These are phyloP conservation scores for Lerema accius DNA, from an alignment of 1,140 invertebrate genomes.

Conservation along the genomic window DNA sequence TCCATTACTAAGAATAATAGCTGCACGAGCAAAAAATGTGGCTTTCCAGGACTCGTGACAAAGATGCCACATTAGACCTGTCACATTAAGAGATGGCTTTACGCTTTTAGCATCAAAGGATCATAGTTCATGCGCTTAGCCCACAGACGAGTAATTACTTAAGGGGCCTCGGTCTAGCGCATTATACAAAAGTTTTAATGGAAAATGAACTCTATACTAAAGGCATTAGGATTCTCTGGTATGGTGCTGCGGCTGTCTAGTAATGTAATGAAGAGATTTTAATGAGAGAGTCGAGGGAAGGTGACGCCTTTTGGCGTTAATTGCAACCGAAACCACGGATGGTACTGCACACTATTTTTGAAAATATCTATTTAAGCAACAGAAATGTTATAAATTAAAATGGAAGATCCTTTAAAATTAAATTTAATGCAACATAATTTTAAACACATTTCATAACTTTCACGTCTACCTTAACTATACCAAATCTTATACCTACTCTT, in stretches of 20 bases:
- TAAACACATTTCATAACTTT: too few relatives aligned
- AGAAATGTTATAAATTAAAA: neutral
- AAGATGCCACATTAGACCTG: conserved; percentile 14
- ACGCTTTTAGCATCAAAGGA: conserved; percentile 27
- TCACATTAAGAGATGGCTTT: conserved; percentile 24
- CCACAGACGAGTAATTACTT: conserved; percentile 33
- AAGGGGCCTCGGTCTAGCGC: conserved; percentile 29
- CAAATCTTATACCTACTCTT: too few relatives aligned
- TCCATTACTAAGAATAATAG: conserved; percentile 13
- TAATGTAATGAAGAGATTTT: conserved; percentile 35
- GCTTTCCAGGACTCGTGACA: neutral
- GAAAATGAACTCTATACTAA: neutral
- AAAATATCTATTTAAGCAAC: conserved; percentile 6
- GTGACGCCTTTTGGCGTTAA: conserved; percentile 30
- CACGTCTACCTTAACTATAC: too few relatives aligned
- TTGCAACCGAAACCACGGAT: conserved; percentile 30
- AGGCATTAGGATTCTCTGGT: neutral
- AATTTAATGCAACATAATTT: too few relatives aligned
- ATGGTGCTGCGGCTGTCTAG: neutral
- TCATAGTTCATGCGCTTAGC: conserved; percentile 28
- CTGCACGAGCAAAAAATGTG: neutral
- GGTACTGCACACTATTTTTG: conserved; percentile 1
- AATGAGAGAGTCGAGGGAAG: conserved; percentile 29
- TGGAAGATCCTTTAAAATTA: too few relatives aligned
- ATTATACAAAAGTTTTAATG: conserved; percentile 18